phyloP scores from a whole-genome alignment of 2,113 vertebrate genomes.

The Motacilla alba region DNA sequence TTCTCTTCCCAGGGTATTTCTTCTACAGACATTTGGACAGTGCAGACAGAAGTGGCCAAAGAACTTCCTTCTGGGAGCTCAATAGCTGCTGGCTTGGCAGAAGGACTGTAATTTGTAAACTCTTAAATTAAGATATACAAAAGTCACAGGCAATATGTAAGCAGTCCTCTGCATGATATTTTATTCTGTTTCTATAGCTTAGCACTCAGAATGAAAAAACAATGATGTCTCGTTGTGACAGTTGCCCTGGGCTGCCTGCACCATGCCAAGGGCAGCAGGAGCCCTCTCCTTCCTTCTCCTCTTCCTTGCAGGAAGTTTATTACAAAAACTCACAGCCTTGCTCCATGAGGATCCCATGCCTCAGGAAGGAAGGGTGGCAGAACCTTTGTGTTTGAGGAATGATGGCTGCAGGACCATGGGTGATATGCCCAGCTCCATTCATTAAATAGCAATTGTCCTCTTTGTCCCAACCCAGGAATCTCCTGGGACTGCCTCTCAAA shows the following conservation, averaged over 20 bases:
- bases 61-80: neutral
- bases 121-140: neutral
- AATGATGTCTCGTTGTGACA: neutral
- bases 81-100: neutral
- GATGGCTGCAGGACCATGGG: neutral
- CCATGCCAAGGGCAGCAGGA: neutral
- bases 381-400: neutral
- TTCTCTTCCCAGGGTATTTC: slow-evolving; percentile 1
- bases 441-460: neutral
- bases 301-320: neutral
- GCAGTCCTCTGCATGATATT: neutral
- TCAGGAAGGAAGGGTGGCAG: neutral
- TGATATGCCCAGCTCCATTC: neutral
- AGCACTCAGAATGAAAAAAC: neutral
- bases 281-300: neutral
- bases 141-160: neutral
- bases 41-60: neutral
- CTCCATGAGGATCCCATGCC: neutral
- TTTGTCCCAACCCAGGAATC: neutral
- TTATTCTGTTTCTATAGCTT: neutral
- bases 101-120: neutral
- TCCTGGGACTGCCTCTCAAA: neutral
- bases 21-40: neutral
- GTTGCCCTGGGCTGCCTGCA: neutral
- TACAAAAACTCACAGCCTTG: neutral